These are phyloP conservation scores for Lithophane semibrunnea DNA, from an alignment of 2,888 invertebrate species.

Conservation along the genomic window DNA sequence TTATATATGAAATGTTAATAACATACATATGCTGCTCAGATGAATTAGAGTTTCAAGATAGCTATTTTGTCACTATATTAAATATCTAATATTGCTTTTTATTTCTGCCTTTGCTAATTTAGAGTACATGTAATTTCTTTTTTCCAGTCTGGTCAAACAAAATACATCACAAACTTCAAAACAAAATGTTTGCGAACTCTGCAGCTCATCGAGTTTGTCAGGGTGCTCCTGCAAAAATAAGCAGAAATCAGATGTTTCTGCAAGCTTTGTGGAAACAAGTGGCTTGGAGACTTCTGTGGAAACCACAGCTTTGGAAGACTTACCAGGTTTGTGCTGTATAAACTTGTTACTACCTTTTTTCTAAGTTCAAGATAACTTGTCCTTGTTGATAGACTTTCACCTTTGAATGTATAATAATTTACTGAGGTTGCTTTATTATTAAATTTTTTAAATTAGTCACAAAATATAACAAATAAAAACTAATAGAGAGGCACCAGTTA, in stretches of 20 bases:
- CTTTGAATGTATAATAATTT: not conserved
- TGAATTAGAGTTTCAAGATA: not conserved
- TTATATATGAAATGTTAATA: constrained; percentile 37
- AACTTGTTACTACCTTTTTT: not conserved
- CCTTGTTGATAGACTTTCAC: constrained; percentile 26
- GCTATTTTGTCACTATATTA: not conserved
- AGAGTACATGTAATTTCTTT: not conserved
- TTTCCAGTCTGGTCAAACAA: constrained; percentile 70
- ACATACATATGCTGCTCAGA: not conserved
- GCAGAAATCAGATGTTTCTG: constrained; percentile 51
- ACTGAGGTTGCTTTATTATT: not conserved
- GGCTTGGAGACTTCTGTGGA: constrained; percentile 77
- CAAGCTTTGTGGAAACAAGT: constrained; percentile 65
- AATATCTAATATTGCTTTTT: not conserved
- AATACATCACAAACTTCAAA: constrained; percentile 57
- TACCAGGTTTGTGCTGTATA: constrained; percentile 80
- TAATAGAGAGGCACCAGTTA: not conserved
- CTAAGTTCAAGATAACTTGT: not conserved
- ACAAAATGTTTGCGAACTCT: constrained; percentile 74
- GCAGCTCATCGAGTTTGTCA: constrained; percentile 70
- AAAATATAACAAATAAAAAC: not conserved
- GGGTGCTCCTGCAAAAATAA: constrained; percentile 76
- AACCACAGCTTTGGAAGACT: constrained; percentile 83
- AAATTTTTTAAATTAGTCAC: not conserved
- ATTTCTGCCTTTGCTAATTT: constrained; percentile 28